These are phyloP conservation scores for Dasyurus viverrinus DNA, from an alignment of 2,113 vertebrate species.

Conservation along the genomic window DNA sequence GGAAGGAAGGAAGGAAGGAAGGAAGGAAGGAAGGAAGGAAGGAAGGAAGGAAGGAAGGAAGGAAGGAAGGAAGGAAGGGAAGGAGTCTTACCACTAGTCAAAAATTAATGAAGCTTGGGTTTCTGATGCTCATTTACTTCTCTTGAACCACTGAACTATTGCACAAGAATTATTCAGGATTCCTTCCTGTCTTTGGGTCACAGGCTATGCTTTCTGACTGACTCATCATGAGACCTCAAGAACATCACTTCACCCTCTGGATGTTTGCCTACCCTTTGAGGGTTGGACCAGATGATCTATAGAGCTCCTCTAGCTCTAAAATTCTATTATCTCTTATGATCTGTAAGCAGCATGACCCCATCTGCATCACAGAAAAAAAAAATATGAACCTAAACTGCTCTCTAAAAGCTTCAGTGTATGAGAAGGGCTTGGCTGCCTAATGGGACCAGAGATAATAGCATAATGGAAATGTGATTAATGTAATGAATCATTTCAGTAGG, in stretches of 20 bases:
- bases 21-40: too few relatives aligned
- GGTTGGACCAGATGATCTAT: background rate
- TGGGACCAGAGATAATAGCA: conserved; percentile 7
- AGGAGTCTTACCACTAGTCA: background rate
- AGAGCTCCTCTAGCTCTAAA: background rate
- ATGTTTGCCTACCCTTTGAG: background rate
- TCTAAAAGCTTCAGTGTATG: conserved; percentile 34
- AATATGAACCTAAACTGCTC: background rate
- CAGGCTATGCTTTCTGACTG: background rate
- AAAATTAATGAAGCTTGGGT: conserved; percentile 26
- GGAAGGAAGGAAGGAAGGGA: too few relatives aligned
- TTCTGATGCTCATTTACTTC: conserved; percentile 54
- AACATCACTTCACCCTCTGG: background rate
- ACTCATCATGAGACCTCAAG: background rate
- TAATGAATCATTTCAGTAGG: conserved; percentile 32
- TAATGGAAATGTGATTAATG: conserved; percentile 49
- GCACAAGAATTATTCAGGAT: conserved; percentile 41
- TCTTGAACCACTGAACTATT: conserved; percentile 48
- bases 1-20: background rate
- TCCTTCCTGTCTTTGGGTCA: conserved; percentile 20
- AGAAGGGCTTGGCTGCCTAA: background rate
- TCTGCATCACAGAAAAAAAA: background rate
- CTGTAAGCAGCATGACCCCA: background rate
- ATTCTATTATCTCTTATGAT: background rate
- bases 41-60: too few relatives aligned